These are phyloP conservation scores for Heliocidaris erythrogramma DNA, from an alignment of 35 echinoderm and acorn worm species.

Conservation along the genomic window DNA sequence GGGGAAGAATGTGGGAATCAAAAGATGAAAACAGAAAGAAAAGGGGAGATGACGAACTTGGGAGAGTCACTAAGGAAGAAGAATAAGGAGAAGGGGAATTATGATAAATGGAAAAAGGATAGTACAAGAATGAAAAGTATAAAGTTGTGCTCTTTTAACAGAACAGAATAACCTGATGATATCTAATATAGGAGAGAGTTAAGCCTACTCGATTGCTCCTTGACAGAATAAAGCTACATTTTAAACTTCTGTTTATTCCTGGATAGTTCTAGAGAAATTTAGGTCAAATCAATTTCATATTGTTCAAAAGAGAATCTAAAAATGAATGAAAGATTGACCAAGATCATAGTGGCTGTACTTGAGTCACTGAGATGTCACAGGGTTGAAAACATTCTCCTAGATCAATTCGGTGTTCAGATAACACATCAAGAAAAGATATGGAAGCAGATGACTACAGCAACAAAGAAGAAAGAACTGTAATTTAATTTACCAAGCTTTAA, in stretches of 20 bases:
- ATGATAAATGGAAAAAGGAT: too few species aligned
- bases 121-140: too few species aligned
- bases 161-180: background rate
- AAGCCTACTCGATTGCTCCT: background rate
- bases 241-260: background rate
- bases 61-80: background rate
- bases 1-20: too few species aligned
- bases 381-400: background rate
- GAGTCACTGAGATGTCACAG: background rate
- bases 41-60: background rate
- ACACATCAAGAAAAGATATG: background rate
- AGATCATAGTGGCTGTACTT: background rate
- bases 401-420: background rate
- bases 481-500: background rate
- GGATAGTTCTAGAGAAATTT: background rate
- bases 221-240: background rate
- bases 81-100: background rate
- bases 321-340: background rate
- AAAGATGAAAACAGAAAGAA: background rate
- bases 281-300: background rate
- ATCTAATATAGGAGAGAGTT: background rate
- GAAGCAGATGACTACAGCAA: background rate
- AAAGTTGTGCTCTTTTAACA: background rate
- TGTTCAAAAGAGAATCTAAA: background rate
- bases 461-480: background rate